A percentile compares a stretch with the other conserved stretches of the same genome.
Evolutionary conservation across 1,140 invertebrate species (phyloP).

Genomic region (Asobara japonica): DNA sequence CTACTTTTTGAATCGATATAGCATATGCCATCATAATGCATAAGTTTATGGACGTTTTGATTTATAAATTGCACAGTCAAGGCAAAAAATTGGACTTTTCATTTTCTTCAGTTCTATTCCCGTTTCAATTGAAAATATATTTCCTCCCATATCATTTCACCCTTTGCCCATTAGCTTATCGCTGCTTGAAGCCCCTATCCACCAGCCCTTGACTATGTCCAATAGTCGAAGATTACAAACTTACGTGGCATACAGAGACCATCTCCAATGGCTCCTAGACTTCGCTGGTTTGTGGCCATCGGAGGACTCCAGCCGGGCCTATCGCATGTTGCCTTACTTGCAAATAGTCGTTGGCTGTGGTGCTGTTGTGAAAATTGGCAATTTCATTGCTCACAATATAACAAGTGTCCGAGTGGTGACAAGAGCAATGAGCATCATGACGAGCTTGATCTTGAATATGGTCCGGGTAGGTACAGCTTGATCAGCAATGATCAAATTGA

Average conservation of each 20-base stretch:
- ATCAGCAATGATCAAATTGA: too few species aligned
- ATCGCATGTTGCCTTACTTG: constrained; percentile 20
- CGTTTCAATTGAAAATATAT: not conserved
- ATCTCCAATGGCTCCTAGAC: constrained; percentile 21
- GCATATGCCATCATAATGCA: not conserved
- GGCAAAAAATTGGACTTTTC: not conserved
- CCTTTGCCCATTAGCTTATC: too few species aligned
- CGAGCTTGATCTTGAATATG: constrained; percentile 11
- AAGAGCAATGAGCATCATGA: constrained; percentile 35
- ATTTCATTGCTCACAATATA: constrained; percentile 33
- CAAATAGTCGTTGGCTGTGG: not conserved
- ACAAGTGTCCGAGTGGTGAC: constrained; percentile 38
- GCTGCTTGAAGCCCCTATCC: too few species aligned
- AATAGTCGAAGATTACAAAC: constrained; percentile 12
- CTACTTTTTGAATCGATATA: not conserved
- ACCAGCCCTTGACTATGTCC: not conserved
- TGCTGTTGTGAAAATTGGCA: not conserved
- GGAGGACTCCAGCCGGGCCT: not conserved
- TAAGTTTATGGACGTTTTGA: not conserved
- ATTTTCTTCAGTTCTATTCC: not conserved
- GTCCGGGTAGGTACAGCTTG: constrained; percentile 23
- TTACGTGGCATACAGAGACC: constrained; percentile 26
- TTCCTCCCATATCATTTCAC: not conserved
- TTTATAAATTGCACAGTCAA: not conserved
- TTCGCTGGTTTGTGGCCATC: constrained; percentile 30